Evolutionary conservation across 1,140 invertebrate genomes (phyloP), one percentile per base, ranked within the genome.

Genomic region (Heliconius melpomene): DNA sequence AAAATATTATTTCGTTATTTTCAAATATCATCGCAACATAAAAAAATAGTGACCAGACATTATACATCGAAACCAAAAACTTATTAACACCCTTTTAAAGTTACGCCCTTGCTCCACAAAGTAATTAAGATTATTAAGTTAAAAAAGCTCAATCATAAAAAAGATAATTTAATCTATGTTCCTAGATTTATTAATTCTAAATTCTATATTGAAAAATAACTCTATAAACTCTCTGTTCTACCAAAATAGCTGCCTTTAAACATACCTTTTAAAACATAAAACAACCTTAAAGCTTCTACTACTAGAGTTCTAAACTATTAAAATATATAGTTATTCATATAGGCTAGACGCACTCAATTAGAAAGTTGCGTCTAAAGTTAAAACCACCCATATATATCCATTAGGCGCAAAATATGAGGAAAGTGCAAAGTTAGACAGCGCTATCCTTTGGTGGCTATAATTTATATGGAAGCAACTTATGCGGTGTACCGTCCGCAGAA

Each of bases 381-480:
- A 87, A 89, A 90, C 90, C 87, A 81, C 89, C 83, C 89, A 85
- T 92, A 91, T 87, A 88, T 92, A 92, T 89, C 90, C 92, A 91
- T 94, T 94, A 89, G 79, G 87, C 87, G 87, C 89, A 91, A 93
- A 94, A 94, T 93, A 92, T 91, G 90, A 87, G 88, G 86, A 88
- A 94, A 94, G 92, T 93, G 92, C 87, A 91, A 92, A 94, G 92
- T 94, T 94, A 89, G 90, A 92, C 90, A 86, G 85, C 84, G 84
- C 90, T 92, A 91, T 92, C 91, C 90, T 93, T 93, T 90, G 86
- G 90, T 82, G 90, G 88, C 85, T 86, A 87, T 93, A 91, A 92
- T 89, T 93, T 92, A 92, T 91, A 85, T 89, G 90, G 83, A 86
- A 83, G 75, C 76, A 92, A 93, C 91, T 93, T 91, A 85, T 87